Evolutionary conservation across 2,113 vertebrate species (phyloP).

Genomic region (Osmerus eperlanus): DNA sequence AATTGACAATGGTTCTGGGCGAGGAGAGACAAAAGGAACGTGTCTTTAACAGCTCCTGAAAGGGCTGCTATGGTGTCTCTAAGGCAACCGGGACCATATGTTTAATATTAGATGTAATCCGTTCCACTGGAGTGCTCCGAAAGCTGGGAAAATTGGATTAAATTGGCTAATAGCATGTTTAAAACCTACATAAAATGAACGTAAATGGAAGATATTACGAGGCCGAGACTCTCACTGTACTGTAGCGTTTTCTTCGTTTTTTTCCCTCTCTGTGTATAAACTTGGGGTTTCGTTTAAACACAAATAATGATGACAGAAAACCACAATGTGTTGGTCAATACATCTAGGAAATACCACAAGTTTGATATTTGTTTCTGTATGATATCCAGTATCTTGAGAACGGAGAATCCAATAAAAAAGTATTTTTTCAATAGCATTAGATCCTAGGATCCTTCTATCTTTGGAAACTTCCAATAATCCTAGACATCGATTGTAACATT

Average conservation of each 20-base stretch:
- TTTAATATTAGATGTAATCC: conserved; percentile 82
- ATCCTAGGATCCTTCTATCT: not conserved
- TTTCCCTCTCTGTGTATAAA: conserved; percentile 67
- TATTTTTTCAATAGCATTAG: conserved; percentile 13
- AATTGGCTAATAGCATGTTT: conserved; percentile 84
- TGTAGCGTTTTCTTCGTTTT: conserved; percentile 49
- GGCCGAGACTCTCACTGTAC: conserved; percentile 48
- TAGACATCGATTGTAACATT: conserved; percentile 17
- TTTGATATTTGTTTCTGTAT: conserved; percentile 60
- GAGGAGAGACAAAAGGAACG: conserved; percentile 37
- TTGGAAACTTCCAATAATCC: conserved; percentile 4
- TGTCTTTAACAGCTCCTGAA: conserved; percentile 64
- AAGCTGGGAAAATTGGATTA: conserved; percentile 80
- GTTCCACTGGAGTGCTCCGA: conserved; percentile 76
- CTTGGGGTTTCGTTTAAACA: conserved; percentile 69
- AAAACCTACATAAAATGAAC: conserved; percentile 78
- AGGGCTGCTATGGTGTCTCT: conserved; percentile 55
- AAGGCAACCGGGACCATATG: conserved; percentile 73
- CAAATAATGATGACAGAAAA: conserved; percentile 66
- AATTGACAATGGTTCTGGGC: conserved; percentile 65
- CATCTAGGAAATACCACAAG: conserved; percentile 65
- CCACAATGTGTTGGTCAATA: conserved; percentile 67
- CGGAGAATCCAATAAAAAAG: conserved; percentile 34
- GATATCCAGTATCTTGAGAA: conserved; percentile 42
- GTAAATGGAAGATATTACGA: conserved; percentile 77